phyloP scores from a whole-genome alignment of 2,113 vertebrate genomes.

The Mastomys natalensis region DNA sequence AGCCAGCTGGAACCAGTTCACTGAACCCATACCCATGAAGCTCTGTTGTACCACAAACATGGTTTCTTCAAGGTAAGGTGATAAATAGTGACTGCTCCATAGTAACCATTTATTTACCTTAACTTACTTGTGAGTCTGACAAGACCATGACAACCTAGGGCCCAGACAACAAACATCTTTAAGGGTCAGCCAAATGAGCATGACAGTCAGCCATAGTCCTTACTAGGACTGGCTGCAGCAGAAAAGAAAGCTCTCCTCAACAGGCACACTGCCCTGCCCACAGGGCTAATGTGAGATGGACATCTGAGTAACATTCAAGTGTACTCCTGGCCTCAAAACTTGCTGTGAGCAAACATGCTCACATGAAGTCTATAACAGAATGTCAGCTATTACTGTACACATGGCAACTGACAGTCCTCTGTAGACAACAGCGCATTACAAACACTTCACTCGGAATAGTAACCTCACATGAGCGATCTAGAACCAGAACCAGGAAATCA shows the following conservation, averaged over 20 bases:
- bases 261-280: background rate
- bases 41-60: background rate
- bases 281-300: background rate
- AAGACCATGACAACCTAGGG: background rate
- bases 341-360: background rate
- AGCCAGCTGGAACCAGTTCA: rapidly evolving
- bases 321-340: background rate
- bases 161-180: background rate
- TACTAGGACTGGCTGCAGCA: no score
- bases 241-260: background rate
- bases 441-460: rapidly evolving
- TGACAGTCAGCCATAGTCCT: background rate
- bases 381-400: rapidly evolving
- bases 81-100: rapidly evolving
- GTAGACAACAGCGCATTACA: background rate
- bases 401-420: rapidly evolving
- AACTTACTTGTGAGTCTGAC: rapidly evolving
- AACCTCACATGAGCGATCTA: background rate
- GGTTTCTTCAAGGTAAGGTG: background rate
- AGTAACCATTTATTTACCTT: background rate
- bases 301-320: rapidly evolving
- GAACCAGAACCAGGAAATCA: background rate
- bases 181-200: rapidly evolving
- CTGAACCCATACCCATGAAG: background rate
- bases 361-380: rapidly evolving